Evolutionary conservation across 2,888 invertebrate species (phyloP).

Genomic region (Ectemnius lituratus): DNA sequence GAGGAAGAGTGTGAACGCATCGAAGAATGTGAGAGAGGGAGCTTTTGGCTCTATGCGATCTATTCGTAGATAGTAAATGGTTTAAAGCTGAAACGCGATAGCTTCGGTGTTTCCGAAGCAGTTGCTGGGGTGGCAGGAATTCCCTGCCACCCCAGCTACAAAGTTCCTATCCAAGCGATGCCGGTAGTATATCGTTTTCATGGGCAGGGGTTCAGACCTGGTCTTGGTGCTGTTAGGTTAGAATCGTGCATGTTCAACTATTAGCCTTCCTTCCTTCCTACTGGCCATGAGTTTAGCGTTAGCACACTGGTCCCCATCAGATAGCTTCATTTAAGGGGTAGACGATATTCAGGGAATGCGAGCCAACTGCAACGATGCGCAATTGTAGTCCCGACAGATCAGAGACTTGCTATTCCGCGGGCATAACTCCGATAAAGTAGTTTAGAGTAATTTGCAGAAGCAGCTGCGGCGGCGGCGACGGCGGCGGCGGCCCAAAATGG

Average conservation of each 20-base stretch:
- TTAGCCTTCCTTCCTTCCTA: conserved; percentile 34
- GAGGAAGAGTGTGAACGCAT: not conserved
- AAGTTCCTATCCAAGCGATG: conserved; percentile 35
- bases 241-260: conserved; percentile 33
- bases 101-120: conserved; percentile 11
- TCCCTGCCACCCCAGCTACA: conserved; percentile 20
- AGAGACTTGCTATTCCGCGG: too few relatives aligned
- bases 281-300: conserved; percentile 20
- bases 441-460: too few relatives aligned
- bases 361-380: too few relatives aligned
- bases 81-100: conserved; percentile 12
- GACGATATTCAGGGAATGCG: not conserved
- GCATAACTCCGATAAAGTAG: too few relatives aligned
- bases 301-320: conserved; percentile 27
- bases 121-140: conserved; percentile 22
- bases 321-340: not conserved
- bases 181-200: conserved; percentile 21
- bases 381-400: too few relatives aligned
- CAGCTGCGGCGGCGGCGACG: too few relatives aligned
- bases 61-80: conserved; percentile 7
- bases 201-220: conserved; percentile 15
- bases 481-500: too few relatives aligned
- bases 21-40: not conserved
- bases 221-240: conserved; percentile 28
- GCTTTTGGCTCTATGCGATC: not conserved